Conservation (phyloP, 1,140 invertebrate genomes). For the Halictus rubicundus region DNA sequence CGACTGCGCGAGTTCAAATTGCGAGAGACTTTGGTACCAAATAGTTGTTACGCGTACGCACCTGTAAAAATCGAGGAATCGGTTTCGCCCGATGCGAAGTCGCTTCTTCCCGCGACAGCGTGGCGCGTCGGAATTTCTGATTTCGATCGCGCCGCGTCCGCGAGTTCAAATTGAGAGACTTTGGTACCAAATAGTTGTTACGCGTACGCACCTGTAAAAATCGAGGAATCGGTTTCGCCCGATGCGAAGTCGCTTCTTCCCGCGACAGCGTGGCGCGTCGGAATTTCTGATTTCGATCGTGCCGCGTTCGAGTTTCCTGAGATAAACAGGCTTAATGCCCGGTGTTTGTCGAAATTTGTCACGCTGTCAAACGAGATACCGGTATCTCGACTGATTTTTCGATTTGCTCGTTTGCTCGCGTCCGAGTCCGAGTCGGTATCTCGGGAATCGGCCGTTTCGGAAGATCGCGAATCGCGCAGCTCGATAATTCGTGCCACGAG, state of each 20-base stretch:
- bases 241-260: too few relatives aligned
- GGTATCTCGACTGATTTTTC: constrained; percentile 2
- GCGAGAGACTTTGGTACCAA: too few relatives aligned
- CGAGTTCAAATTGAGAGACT: background rate
- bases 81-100: too few relatives aligned
- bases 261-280: too few relatives aligned
- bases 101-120: too few relatives aligned
- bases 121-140: background rate
- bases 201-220: too few relatives aligned
- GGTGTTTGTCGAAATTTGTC: constrained; percentile 24
- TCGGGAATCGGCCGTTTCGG: background rate
- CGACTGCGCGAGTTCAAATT: background rate
- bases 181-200: too few relatives aligned
- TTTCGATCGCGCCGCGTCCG: background rate
- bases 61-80: too few relatives aligned
- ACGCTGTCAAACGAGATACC: background rate
- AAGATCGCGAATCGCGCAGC: constrained; percentile 1
- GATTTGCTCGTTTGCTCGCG: background rate
- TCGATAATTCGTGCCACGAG: constrained; percentile 11
- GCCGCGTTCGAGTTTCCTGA: background rate
- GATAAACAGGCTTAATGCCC: constrained; percentile 11
- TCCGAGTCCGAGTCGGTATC: background rate
- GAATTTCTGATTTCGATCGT: background rate
- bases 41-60: too few relatives aligned
- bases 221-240: too few relatives aligned